A percentile compares a stretch with the other conserved stretches of the same genome.
Conservation (phyloP, 2,113 vertebrate genomes). For the Lates calcarifer region DNA sequence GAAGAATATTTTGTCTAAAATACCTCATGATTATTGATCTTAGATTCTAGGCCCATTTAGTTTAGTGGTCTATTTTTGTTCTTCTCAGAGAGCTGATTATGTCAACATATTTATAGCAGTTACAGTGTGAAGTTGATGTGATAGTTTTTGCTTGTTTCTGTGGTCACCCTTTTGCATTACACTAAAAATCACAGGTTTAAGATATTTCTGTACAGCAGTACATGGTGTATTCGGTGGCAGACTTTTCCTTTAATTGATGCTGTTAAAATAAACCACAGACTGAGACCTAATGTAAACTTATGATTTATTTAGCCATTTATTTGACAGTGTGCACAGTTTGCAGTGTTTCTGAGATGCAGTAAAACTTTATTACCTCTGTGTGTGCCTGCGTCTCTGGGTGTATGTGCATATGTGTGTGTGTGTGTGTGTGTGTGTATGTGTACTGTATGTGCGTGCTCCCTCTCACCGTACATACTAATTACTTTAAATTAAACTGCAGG, state of each 20-base stretch:
- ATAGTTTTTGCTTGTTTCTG: conserved; percentile 1
- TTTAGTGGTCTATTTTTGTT: conserved; percentile 22
- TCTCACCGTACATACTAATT: conserved; percentile 39
- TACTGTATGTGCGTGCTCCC: not conserved
- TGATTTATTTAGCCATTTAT: conserved; percentile 41
- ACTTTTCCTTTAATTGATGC: conserved; percentile 15
- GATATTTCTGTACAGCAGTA: not conserved
- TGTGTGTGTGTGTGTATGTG: not conserved
- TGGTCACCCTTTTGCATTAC: not conserved
- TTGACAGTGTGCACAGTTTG: conserved; percentile 36
- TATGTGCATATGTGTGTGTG: not conserved
- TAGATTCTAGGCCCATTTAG: not conserved
- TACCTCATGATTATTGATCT: conserved; percentile 33
- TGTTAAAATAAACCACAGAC: conserved; percentile 47
- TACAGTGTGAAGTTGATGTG: not conserved
- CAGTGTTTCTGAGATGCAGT: conserved; percentile 45
- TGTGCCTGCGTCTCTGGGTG: not conserved
- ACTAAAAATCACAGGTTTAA: not conserved
- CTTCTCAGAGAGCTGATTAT: not conserved
- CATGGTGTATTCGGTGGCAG: not conserved
- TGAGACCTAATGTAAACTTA: conserved; percentile 31
- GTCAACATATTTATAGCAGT: conserved; percentile 24
- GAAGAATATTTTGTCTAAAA: conserved; percentile 2
- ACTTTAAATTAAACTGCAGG: conserved; percentile 57
- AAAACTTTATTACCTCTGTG: conserved; percentile 50